A percentile compares a stretch with the other conserved stretches of the same genome.
These are phyloP conservation scores for Rhamnusium bicolor DNA, from an alignment of 2,888 invertebrate species.

Conservation along the genomic window DNA sequence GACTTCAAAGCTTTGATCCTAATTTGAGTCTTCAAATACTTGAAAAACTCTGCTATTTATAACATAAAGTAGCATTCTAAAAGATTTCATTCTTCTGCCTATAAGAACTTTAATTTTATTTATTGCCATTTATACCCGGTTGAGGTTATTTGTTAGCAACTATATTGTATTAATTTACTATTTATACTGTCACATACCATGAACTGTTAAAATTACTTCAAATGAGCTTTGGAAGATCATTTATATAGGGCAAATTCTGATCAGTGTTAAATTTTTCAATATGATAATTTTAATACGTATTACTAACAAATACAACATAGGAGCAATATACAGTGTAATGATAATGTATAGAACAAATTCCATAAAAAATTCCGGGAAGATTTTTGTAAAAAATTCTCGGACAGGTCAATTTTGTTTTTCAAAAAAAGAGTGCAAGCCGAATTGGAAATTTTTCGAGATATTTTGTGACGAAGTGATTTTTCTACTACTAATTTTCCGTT, in stretches of 20 bases:
- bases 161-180: slow-evolving; percentile 17
- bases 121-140: slow-evolving; percentile 17
- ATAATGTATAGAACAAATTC: too few relatives aligned
- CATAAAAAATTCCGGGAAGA: too few relatives aligned
- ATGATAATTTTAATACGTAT: too few relatives aligned
- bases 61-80: slow-evolving; percentile 30
- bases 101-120: slow-evolving; percentile 17
- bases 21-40: slow-evolving; percentile 45
- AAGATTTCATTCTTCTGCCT: not conserved
- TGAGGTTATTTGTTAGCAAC: slow-evolving; percentile 5
- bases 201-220: slow-evolving; percentile 8
- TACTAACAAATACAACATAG: too few relatives aligned
- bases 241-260: not conserved
- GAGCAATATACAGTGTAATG: too few relatives aligned
- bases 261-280: slow-evolving; percentile 1
- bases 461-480: too few relatives aligned
- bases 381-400: too few relatives aligned
- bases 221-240: not conserved
- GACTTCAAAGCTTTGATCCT: slow-evolving; percentile 54
- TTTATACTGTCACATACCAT: not conserved
- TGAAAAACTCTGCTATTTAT: slow-evolving; percentile 46
- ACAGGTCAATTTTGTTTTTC: too few relatives aligned
- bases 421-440: too few relatives aligned
- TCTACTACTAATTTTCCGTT: too few relatives aligned
- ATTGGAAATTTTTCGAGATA: too few relatives aligned